These are phyloP conservation scores for Trissolcus japonicus DNA, from an alignment of 2,888 invertebrate genomes.

Conservation along the genomic window DNA sequence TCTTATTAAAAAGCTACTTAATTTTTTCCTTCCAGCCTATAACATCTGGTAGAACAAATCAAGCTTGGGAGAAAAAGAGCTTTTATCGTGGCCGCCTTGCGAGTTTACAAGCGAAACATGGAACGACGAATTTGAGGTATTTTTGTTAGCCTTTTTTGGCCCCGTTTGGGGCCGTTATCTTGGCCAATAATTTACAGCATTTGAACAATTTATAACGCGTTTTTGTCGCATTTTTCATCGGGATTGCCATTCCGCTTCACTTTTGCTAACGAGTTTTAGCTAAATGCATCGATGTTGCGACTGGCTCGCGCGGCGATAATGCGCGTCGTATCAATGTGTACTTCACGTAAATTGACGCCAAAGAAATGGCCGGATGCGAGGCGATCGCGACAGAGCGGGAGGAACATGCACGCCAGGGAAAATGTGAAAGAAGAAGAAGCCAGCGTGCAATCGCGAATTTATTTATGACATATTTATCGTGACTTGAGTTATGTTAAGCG, in stretches of 20 bases:
- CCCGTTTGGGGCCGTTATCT: slow-evolving; percentile 30
- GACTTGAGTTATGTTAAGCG: slow-evolving; percentile 63
- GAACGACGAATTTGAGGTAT: slow-evolving; percentile 34
- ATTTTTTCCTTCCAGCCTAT: not conserved
- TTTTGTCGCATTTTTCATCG: slow-evolving; percentile 52
- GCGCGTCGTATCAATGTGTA: slow-evolving; percentile 54
- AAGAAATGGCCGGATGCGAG: slow-evolving; percentile 41
- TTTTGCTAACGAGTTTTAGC: slow-evolving; percentile 55
- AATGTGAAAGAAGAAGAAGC: slow-evolving; percentile 41
- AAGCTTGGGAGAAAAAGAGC: not conserved
- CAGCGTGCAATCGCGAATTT: slow-evolving; percentile 50
- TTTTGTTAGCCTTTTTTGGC: slow-evolving; percentile 22
- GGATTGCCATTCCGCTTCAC: slow-evolving; percentile 50
- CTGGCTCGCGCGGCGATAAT: slow-evolving; percentile 54
- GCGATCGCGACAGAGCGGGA: slow-evolving; percentile 29
- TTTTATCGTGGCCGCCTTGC: slow-evolving; percentile 18
- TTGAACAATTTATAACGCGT: slow-evolving; percentile 49
- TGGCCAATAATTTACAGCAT: slow-evolving; percentile 41
- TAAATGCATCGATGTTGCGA: slow-evolving; percentile 56
- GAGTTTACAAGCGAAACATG: slow-evolving; percentile 29
- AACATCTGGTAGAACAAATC: slow-evolving; percentile 8
- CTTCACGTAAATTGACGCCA: slow-evolving; percentile 55
- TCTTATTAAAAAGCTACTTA: slow-evolving; percentile 2
- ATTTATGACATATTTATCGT: slow-evolving; percentile 62
- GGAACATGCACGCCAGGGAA: slow-evolving; percentile 12